Evolutionary conservation across 2,113 vertebrate species (phyloP).

Genomic region (Semicossyphus pulcher): DNA sequence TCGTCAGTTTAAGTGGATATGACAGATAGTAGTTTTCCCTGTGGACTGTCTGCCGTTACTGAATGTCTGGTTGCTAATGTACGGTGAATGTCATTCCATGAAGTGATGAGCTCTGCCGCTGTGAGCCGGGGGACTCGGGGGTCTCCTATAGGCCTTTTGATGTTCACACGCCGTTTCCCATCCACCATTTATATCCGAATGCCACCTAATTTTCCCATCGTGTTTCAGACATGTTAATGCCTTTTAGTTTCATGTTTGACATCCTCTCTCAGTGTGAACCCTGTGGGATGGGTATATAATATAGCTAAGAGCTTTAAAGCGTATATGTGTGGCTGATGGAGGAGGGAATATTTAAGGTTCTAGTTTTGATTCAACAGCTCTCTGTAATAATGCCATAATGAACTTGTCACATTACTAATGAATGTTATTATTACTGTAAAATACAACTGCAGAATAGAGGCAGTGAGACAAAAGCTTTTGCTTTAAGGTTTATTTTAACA

Average conservation of each 20-base stretch:
- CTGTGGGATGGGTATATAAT: slow-evolving; percentile 23
- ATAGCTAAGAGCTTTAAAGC: slow-evolving; percentile 15
- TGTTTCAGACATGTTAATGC: slow-evolving; percentile 46
- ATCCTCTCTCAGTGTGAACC: slow-evolving; percentile 28
- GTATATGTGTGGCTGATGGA: slow-evolving; percentile 5
- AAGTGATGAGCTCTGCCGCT: slow-evolving; percentile 46
- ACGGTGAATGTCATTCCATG: slow-evolving; percentile 33
- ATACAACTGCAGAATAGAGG: neutral
- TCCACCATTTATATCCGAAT: slow-evolving; percentile 47
- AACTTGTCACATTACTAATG: neutral
- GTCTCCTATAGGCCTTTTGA: slow-evolving; percentile 60
- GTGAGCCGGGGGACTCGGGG: slow-evolving; percentile 42
- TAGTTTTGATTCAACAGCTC: neutral
- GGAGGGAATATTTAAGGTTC: neutral
- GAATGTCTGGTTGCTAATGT: slow-evolving; percentile 33
- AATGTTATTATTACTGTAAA: slow-evolving; percentile 1
- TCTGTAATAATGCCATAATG: neutral
- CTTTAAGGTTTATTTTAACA: slow-evolving; percentile 22
- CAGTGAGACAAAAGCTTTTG: neutral
- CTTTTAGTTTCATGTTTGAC: slow-evolving; percentile 61
- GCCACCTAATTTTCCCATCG: slow-evolving; percentile 42
- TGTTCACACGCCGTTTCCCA: slow-evolving; percentile 46
- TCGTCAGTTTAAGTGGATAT: slow-evolving; percentile 23
- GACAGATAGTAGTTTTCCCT: slow-evolving; percentile 28
- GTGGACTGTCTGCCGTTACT: neutral